Base-by-base conservation (phyloP, 2,113 vertebrate species). In the Pangasianodon gigas region DNA sequence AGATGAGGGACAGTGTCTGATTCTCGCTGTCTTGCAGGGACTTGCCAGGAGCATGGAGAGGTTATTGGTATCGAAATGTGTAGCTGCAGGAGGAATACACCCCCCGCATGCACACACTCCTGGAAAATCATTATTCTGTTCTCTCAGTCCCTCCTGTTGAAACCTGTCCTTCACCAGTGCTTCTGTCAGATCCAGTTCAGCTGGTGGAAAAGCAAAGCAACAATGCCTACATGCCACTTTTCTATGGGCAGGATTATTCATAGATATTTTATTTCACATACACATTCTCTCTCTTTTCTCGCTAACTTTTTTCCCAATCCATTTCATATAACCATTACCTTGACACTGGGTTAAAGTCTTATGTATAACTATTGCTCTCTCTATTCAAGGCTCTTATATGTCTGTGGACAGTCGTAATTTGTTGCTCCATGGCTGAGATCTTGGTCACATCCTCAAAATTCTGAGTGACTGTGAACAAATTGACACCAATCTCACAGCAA, bases 111-210 rank as follows among this genome's bases (percentile, higher is more conserved):
- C 32, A 54, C 46, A 58, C 71, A 81, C 60, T 86, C 51, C 62
- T 58, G 62, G 13, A 86, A 86, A 86, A 81, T 54, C 74, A 67
- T 89, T 86, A 58, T 83, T 86, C 44, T 48, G n/a, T 69, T 65
- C 69, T 85, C 87, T 81, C 24, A 41, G 48, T 41, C n/a, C 3
- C 60, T 88, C 80, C 48, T 85, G 58, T 83, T 24, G 32, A 77
- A 92, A 88, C 71, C 29, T 41, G 79, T 84, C 89, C 88, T 81
- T 85, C 37, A 56, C 44, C 10, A 41, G 69, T 56, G 65, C 19
- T 19, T 81, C 85, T 48, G 65, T 92, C 87, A 89, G 93, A 88
- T 62, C 21, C 13, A n/a, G 41, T 90, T 58, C 89, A 87, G 89
- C 90, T 88, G 82, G 32, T 88, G 77, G 14, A 85, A 71, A 87